A percentile compares a stretch with the other conserved stretches of the same genome.
phyloP scores from a whole-genome alignment of 2,888 invertebrate species.

The Anagyrus pseudococci region DNA sequence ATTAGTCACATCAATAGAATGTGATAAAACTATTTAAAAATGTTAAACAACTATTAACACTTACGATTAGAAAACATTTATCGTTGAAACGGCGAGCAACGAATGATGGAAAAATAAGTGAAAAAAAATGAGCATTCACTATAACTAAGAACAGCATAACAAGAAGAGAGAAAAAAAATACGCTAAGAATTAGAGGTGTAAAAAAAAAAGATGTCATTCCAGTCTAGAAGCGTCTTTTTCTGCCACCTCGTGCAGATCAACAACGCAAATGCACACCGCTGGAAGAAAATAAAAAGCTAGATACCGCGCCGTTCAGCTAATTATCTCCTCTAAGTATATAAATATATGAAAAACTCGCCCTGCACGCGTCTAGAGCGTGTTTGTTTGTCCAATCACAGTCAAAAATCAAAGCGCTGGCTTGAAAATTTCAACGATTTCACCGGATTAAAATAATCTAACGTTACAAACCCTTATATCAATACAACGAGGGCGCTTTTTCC shows the following conservation, averaged over 20 bases:
- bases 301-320: constrained; percentile 22
- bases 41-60: no score
- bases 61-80: no score
- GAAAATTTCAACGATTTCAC: constrained; percentile 11
- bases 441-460: no score
- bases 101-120: no score
- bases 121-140: no score
- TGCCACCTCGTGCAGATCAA: constrained; percentile 8
- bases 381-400: constrained; percentile 3
- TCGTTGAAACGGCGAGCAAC: no score
- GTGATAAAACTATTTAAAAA: no score
- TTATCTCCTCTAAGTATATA: constrained; percentile 21
- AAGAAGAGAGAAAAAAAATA: constrained; percentile 2
- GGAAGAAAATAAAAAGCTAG: constrained; percentile 15
- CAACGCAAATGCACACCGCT: constrained; percentile 19
- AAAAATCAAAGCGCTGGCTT: constrained; percentile 2
- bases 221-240: constrained; percentile 23
- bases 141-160: no score
- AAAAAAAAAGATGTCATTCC: constrained; percentile 16
- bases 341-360: constrained; percentile 28
- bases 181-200: not conserved
- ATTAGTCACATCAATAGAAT: no score
- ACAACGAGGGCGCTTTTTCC: no score
- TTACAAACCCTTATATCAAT: no score
- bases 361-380: not conserved